A percentile compares a stretch with the other conserved stretches of the same genome.
These are phyloP conservation scores for Actinia equina DNA, from an alignment of 64 coral and sea anemone genomes.

Conservation along the genomic window DNA sequence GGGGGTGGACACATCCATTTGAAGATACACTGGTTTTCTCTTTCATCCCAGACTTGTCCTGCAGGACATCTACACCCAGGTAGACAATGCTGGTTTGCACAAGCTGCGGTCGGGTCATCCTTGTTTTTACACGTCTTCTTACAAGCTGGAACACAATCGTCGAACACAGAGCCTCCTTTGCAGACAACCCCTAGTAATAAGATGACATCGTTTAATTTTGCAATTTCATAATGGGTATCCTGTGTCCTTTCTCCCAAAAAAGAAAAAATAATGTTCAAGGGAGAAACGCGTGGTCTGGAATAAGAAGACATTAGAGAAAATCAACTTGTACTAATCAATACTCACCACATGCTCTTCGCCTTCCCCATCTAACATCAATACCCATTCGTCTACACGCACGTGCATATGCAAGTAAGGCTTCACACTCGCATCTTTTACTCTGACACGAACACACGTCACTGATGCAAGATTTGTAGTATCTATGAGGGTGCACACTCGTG, in stretches of 20 bases:
- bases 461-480: slow-evolving; percentile 70
- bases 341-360: slow-evolving; percentile 77
- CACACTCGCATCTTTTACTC: slow-evolving; percentile 73
- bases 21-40: slow-evolving; percentile 67
- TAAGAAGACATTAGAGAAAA: no score
- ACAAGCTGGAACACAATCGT: slow-evolving; percentile 85
- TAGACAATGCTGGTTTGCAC: slow-evolving; percentile 65
- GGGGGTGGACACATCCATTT: slow-evolving; percentile 58
- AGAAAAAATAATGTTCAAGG: no score
- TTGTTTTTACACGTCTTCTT: slow-evolving; percentile 57
- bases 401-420: slow-evolving; percentile 72
- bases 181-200: slow-evolving; percentile 60
- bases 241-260: no score
- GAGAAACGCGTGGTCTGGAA: no score
- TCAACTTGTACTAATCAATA: neutral
- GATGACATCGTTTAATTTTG: neutral
- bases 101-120: slow-evolving; percentile 25
- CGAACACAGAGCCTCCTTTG: slow-evolving; percentile 84
- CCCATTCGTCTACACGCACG: slow-evolving; percentile 70
- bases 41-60: slow-evolving; percentile 71
- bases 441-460: slow-evolving; percentile 82
- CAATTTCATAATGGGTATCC: neutral
- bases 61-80: slow-evolving; percentile 91
- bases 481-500: slow-evolving; percentile 60
- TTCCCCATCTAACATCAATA: slow-evolving; percentile 69